These are phyloP conservation scores for Simalia tracyae DNA, from an alignment of 2,797 vertebrate species.

Conservation along the genomic window DNA sequence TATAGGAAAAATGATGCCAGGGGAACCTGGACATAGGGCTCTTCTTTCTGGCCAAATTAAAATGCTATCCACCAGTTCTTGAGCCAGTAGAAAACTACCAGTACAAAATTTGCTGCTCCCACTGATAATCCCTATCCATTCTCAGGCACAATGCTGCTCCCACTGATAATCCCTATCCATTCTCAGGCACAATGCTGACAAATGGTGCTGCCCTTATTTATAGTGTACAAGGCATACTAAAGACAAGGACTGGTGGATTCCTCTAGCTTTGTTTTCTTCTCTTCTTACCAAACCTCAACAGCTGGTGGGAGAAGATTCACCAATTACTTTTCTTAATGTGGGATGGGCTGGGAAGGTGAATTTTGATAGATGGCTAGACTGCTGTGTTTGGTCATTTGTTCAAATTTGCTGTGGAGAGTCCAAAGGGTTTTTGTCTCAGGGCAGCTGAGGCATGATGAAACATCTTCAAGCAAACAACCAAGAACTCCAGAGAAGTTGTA, in stretches of 20 bases:
- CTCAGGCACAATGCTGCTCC: not conserved
- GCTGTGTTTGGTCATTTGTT: not conserved
- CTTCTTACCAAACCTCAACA: not conserved
- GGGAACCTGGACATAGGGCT: not conserved
- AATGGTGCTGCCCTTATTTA: not conserved
- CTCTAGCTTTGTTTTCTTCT: not conserved
- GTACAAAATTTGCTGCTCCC: not conserved
- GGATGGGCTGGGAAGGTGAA: not conserved
- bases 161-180: not conserved
- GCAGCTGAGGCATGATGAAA: not conserved
- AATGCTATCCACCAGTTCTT: not conserved
- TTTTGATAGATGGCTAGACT: not conserved
- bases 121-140: not conserved
- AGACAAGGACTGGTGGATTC: not conserved
- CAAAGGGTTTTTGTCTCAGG: not conserved
- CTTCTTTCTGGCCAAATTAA: not conserved
- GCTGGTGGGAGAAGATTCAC: not conserved
- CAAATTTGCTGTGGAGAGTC: not conserved
- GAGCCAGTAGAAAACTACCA: not conserved
- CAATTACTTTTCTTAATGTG: not conserved
- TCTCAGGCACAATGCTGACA: not conserved
- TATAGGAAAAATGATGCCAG: not conserved
- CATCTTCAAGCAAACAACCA: not conserved
- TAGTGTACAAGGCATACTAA: not conserved
- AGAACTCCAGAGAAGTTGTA: not conserved